Evolutionary conservation across 37 sponge, comb jelly and placozoan genomes (phyloP), one percentile per base, ranked within the genome.

Genomic region (Mnemiopsis leidyi): DNA sequence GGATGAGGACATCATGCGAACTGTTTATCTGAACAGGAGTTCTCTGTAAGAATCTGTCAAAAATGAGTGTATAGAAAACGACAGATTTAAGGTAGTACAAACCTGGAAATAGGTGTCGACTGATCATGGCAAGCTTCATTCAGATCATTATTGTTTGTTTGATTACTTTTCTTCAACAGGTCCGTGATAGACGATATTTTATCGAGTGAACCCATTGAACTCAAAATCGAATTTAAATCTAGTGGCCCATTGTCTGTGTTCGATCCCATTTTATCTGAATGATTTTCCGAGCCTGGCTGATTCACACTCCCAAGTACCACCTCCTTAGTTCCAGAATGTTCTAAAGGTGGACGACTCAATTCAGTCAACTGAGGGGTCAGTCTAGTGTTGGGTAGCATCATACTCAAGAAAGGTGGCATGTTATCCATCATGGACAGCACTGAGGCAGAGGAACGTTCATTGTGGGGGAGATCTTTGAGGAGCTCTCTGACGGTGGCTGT

Each of bases 381-480:
- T 48, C 61, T 48, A 13, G 5, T 48, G 61, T 48, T 48, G 61
- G 61, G 61, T 18, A 48, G 61, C 13, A 48, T 5, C 61, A 48
- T 48, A 48, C 61, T 48, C 5, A 48, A 13, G 61, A 9, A 5
- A 21, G 79, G 32, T 16, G 82, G 37, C 90, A 85, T 39, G 61
- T 13, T 28, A 61, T 85, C 90, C 90, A 85, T 85, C 90, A 85
- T 85, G 61, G 61, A 38, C 29, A 85, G 90, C 25, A 85, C 90
- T 2, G 61, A 23, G 28, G 61, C 0, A 0, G 90, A 85, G 2
- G 29, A 28, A 7, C 7, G 61, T 37, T 85, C 90, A 29, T 85
- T 85, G 90, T 85, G 90, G 25, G 90, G 90, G n/a, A 85, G 40
- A 39, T 38, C 61, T 40, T 33, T 85, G 23, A 85, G 30, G 61